Conservation (phyloP, 2,113 vertebrate genomes). For the Psittacara wagleri region DNA sequence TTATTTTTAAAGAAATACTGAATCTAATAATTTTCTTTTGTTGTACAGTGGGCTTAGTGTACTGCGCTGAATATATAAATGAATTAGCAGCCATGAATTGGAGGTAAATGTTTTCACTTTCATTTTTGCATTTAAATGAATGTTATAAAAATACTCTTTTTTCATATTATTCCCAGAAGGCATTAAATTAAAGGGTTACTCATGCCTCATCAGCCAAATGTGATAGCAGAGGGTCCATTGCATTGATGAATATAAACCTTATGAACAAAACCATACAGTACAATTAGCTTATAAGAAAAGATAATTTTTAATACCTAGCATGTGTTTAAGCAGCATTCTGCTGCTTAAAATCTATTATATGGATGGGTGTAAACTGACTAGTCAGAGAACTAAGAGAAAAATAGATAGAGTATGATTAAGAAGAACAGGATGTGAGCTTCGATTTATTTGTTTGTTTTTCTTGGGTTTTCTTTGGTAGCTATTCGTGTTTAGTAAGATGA, state of each 20-base stretch:
- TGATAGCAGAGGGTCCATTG: background rate
- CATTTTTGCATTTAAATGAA: background rate
- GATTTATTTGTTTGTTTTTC: background rate
- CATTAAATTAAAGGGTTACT: background rate
- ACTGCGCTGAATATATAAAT: constrained; percentile 90
- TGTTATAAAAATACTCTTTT: background rate
- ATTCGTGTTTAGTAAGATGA: background rate
- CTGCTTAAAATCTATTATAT: background rate
- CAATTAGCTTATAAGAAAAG: background rate
- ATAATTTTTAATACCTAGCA: background rate
- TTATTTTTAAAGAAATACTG: background rate
- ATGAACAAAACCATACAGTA: background rate
- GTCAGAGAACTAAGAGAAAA: background rate
- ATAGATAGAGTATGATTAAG: background rate
- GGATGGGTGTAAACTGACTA: background rate
- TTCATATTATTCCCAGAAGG: background rate
- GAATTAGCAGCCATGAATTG: constrained; percentile 94
- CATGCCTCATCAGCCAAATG: background rate
- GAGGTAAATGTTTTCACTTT: constrained; percentile 77
- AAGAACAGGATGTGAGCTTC: background rate
- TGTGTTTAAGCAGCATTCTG: background rate
- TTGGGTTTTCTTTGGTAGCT: background rate
- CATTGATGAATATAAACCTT: background rate
- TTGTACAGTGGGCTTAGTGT: constrained; percentile 83
- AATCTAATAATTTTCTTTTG: background rate